These are phyloP conservation scores for Prochilodus magdalenae DNA, from an alignment of 2,113 vertebrate genomes.

Conservation along the genomic window DNA sequence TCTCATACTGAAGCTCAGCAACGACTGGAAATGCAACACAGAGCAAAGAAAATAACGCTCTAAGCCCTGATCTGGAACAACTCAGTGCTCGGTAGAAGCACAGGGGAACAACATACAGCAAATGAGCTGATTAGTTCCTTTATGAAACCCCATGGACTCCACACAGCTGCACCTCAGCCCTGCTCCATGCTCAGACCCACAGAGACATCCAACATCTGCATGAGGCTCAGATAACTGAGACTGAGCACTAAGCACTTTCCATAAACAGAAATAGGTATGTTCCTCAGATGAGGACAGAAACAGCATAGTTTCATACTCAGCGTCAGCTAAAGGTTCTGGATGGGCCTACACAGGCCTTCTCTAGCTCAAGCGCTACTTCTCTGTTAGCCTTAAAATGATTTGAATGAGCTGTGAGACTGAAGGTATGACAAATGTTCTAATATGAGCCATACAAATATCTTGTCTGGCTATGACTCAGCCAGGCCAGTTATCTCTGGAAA, in stretches of 20 bases:
- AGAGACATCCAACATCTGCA: slow-evolving; percentile 17
- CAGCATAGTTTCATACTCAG: not conserved
- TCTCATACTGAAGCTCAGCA: slow-evolving; percentile 9
- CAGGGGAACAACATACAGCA: slow-evolving; percentile 62
- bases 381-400: not conserved
- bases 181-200: not conserved
- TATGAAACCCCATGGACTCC: slow-evolving; percentile 66
- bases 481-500: not conserved
- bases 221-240: not conserved
- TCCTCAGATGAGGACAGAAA: not conserved
- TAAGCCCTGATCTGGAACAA: slow-evolving; percentile 37
- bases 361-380: not conserved
- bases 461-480: slow-evolving; percentile 24
- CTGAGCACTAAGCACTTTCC: not conserved
- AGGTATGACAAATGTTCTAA: slow-evolving; percentile 1
- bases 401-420: slow-evolving; percentile 1
- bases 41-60: slow-evolving; percentile 45
- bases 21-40: slow-evolving; percentile 41
- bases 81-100: slow-evolving; percentile 48
- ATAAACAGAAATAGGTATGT: slow-evolving; percentile 25
- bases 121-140: slow-evolving; percentile 72
- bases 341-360: not conserved
- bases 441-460: slow-evolving; percentile 13
- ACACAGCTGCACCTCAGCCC: slow-evolving; percentile 70
- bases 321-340: not conserved